A percentile compares a stretch with the other conserved stretches of the same genome.
These are phyloP conservation scores for Coptotermes formosanus DNA, from an alignment of 1,140 invertebrate genomes.

Conservation along the genomic window DNA sequence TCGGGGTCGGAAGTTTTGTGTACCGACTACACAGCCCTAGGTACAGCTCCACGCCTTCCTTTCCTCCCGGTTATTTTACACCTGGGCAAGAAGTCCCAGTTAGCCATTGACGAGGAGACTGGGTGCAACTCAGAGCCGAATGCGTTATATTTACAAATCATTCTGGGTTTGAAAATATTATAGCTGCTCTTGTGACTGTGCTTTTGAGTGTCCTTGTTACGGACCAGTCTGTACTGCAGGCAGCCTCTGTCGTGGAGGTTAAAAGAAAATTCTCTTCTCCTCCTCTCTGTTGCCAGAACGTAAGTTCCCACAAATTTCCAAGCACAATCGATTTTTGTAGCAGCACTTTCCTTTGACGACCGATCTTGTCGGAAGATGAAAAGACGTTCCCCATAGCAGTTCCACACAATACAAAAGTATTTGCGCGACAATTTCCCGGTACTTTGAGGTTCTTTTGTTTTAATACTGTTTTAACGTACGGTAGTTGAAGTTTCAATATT, in stretches of 20 bases:
- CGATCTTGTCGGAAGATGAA: constrained; percentile 6
- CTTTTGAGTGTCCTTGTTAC: not conserved
- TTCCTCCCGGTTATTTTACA: too few relatives aligned
- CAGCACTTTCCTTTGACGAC: not conserved
- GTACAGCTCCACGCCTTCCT: too few relatives aligned
- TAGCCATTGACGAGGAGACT: too few relatives aligned
- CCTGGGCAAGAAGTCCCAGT: too few relatives aligned
- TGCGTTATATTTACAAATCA: too few relatives aligned
- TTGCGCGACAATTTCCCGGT: not conserved
- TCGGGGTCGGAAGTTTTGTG: too few relatives aligned
- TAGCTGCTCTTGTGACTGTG: not conserved
- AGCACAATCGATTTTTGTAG: not conserved
- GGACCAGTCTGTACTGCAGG: not conserved
- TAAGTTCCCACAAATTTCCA: not conserved
- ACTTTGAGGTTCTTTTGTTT: not conserved
- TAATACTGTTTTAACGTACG: not conserved
- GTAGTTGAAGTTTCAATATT: not conserved
- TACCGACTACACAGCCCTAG: too few relatives aligned
- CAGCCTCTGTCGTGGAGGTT: too few relatives aligned
- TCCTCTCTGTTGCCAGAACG: not conserved
- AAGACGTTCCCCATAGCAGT: not conserved
- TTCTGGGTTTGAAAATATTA: too few relatives aligned
- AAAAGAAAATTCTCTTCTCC: too few relatives aligned
- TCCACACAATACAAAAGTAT: not conserved
- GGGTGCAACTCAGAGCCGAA: too few relatives aligned